Percentiles rank a stretch among this genome's conserved stretches.
Evolutionary conservation across 1,140 invertebrate species (phyloP).

Genomic region (Anagrus nilaparvatae): DNA sequence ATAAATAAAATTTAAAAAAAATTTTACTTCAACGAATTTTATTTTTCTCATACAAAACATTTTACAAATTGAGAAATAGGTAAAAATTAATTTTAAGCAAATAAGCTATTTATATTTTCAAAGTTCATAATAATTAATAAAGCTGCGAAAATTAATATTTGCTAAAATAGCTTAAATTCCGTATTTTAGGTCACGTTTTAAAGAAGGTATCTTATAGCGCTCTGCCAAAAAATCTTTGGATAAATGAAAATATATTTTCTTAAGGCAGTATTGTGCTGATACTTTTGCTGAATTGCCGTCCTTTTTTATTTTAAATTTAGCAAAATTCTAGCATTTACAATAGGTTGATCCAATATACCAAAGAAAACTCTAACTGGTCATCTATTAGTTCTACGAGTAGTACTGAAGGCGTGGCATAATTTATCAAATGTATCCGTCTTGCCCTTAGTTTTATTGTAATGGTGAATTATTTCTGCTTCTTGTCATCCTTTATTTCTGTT

Average conservation of each 20-base stretch:
- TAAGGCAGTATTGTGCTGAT: constrained; percentile 1
- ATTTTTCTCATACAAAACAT: too few relatives aligned
- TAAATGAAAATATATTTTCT: constrained; percentile 6
- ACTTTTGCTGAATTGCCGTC: background rate
- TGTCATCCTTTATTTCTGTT: background rate
- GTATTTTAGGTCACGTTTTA: too few relatives aligned
- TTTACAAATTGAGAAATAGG: too few relatives aligned
- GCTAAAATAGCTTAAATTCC: too few relatives aligned
- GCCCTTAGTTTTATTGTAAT: constrained; percentile 25
- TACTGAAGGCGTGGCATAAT: constrained; percentile 30
- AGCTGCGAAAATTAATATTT: too few relatives aligned
- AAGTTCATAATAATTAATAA: too few relatives aligned
- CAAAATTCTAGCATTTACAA: constrained; percentile 12
- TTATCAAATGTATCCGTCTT: constrained; percentile 40
- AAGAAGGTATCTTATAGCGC: too few relatives aligned
- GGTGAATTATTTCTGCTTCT: constrained; percentile 8
- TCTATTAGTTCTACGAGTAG: constrained; percentile 23
- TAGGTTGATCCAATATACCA: constrained; percentile 15
- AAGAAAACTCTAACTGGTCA: constrained; percentile 27
- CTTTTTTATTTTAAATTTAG: background rate
- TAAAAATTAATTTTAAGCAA: too few relatives aligned
- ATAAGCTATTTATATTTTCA: too few relatives aligned
- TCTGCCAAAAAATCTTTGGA: too few relatives aligned
- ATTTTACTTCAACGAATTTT: too few relatives aligned
- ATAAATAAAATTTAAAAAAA: too few relatives aligned